Evolutionary conservation across 2,797 vertebrate genomes (phyloP), one percentile per base, ranked within the genome.

Genomic region (Lepidocolaptes lacrymiger): DNA sequence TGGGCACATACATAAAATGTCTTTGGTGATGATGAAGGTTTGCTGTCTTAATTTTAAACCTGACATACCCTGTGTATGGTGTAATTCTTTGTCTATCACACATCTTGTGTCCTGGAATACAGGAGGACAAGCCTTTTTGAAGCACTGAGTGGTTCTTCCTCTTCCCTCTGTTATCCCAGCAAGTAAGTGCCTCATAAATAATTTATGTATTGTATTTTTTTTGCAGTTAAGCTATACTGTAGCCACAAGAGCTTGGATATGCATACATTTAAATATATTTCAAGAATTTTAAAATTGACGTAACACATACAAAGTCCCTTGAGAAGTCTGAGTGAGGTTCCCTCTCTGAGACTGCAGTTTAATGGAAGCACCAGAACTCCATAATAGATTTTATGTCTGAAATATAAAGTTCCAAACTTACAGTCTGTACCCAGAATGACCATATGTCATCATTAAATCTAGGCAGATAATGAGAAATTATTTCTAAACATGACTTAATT

Each of bases 211-310:
- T 59, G 9, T 92, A 88, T 28, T 19, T 36, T 41, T 56, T 52
- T 37, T 5, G 11, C 32, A 41, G 48, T 78, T 79, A 87, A 94
- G 27, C 58, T 72, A 39, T 27, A 32, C 64, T 73, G 17, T 64
- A 54, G 41, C 59, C 61, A 55, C 80, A 58, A 76, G 44, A 92
- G 32, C 61, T 82, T 72, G 67, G 66, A 89, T 95, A 88, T 94
- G 84, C 85, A 78, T 95, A 69, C 5, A 92, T 96, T 95, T 96
- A 67, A 96, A 96, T 96, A 89, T 49, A 83, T 88, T 95, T 83
- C 23, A 87, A 89, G 43, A 81, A 91, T 78, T 87, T 61, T 4
- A 59, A 93, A 89, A 92, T 88, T 86, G 89, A 72, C 89, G 59
- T 82, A 48, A 61, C 30, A 36, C 63, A 52, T 55, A 51, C 34